A percentile compares a stretch with the other conserved stretches of the same genome.
Evolutionary conservation across 2,113 vertebrate genomes (phyloP).

Genomic region (Nothoprocta perdicaria): DNA sequence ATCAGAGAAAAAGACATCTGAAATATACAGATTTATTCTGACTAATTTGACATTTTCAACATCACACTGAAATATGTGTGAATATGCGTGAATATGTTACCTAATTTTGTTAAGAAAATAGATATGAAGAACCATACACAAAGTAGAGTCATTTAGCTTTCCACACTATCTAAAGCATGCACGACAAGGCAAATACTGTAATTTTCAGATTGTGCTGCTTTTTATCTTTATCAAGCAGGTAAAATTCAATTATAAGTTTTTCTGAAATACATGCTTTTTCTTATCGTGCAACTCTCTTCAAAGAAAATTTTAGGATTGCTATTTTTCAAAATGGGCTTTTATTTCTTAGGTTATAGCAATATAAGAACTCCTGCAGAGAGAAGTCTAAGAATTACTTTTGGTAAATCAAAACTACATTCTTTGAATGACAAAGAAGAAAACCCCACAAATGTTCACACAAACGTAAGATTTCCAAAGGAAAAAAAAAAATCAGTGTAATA

Average conservation of each 20-base stretch:
- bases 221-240: not conserved
- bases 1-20: not conserved
- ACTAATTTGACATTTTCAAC: not conserved
- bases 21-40: not conserved
- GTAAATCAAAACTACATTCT: not conserved
- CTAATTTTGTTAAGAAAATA: slow-evolving; percentile 7
- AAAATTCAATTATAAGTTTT: not conserved
- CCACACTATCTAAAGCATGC: not conserved
- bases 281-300: not conserved
- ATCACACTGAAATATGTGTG: not conserved
- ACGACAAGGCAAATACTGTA: not conserved
- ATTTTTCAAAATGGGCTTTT: not conserved
- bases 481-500: not conserved
- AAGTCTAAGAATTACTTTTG: not conserved
- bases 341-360: not conserved
- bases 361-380: not conserved
- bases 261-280: not conserved
- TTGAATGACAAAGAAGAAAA: not conserved
- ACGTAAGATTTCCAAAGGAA: not conserved
- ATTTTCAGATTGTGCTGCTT: slow-evolving; percentile 22
- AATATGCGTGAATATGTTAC: not conserved
- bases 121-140: not conserved
- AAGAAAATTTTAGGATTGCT: not conserved
- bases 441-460: fast-evolving
- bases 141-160: not conserved